Conservation (phyloP, 1,140 invertebrate genomes). For the Solenopsis invicta region DNA sequence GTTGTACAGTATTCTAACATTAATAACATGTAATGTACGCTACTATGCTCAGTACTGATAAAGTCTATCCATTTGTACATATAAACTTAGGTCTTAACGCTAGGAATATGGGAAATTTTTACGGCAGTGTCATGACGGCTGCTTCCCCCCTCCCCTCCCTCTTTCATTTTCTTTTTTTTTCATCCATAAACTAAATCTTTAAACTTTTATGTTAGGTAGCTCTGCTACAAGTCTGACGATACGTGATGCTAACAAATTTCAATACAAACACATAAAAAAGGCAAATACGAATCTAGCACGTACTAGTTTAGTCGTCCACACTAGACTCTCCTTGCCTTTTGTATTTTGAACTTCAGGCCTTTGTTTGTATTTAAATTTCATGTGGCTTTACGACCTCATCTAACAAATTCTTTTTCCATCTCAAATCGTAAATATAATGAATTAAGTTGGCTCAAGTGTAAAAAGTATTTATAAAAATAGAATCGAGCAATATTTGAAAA, state of each 20-base stretch:
- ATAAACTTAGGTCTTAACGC: constrained; percentile 66
- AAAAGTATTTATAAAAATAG: constrained; percentile 28
- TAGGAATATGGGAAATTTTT: constrained; percentile 67
- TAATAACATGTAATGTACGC: constrained; percentile 72
- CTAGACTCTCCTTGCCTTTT: too few relatives aligned
- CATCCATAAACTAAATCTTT: neutral
- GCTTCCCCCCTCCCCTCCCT: neutral
- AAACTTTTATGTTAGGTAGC: neutral
- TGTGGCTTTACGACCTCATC: too few relatives aligned
- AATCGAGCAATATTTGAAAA: constrained; percentile 23
- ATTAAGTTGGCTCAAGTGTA: constrained; percentile 29
- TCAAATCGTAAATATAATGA: constrained; percentile 14
- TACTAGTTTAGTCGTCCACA: too few relatives aligned
- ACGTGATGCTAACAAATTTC: neutral
- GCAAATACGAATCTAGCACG: too few relatives aligned
- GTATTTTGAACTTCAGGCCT: too few relatives aligned
- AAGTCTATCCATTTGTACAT: constrained; percentile 79
- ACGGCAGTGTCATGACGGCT: constrained; percentile 36
- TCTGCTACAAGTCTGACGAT: neutral
- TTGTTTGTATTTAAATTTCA: too few relatives aligned
- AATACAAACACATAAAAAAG: too few relatives aligned
- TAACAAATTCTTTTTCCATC: neutral
- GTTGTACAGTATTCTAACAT: constrained; percentile 83
- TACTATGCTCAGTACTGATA: constrained; percentile 73
- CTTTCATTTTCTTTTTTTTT: neutral